Evolutionary conservation across 2,888 invertebrate species (phyloP), one percentile per base, ranked within the genome.

Genomic region (Cerastis rubricosa): DNA sequence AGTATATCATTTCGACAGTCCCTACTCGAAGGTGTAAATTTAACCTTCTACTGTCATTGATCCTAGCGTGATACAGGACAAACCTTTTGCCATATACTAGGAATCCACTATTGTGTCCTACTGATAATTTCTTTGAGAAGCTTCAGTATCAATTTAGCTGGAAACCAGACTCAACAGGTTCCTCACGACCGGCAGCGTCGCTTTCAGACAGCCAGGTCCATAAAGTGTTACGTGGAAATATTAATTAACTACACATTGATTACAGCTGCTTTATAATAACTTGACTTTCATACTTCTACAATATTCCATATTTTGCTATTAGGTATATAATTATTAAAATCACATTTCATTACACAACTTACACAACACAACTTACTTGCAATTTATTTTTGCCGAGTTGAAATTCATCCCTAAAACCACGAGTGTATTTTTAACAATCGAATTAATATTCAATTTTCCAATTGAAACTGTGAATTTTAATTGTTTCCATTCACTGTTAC

Each of bases 391-490:
- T 40, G 9, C 0, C 17, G 0, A 35, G 65, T 64, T 68, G 1
- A 45, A n/a, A 35, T 35, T 17, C 40, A 17, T 29, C 4, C 4
- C 25, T 45, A 49, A 49, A 2, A 77, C 17, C 43, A 14, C 19
- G 17, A 35, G 22, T 14, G 7, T 49, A 8, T 22, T 63, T 64
- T 45, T 29, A 22, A 17, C 17, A 68, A 35, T 22, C 14, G 7
- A 57, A 35, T 64, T 64, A 61, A 63, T 54, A 82, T 83, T 66
- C 45, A 78, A 59, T 78, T 65, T 66, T 83, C 51, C 70, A 61
- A 66, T 63, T 45, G 29, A 51, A 54, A 63, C 61, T 14, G 22
- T 61, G 61, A 69, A 59, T 75, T 85, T 74, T 71, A 75, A 75
- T 66, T 69, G 76, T 40, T 64, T 71, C 47, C 68, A 76, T 85